Conservation (phyloP, 1,140 invertebrate species). For the Mizuhopecten yessoensis region DNA sequence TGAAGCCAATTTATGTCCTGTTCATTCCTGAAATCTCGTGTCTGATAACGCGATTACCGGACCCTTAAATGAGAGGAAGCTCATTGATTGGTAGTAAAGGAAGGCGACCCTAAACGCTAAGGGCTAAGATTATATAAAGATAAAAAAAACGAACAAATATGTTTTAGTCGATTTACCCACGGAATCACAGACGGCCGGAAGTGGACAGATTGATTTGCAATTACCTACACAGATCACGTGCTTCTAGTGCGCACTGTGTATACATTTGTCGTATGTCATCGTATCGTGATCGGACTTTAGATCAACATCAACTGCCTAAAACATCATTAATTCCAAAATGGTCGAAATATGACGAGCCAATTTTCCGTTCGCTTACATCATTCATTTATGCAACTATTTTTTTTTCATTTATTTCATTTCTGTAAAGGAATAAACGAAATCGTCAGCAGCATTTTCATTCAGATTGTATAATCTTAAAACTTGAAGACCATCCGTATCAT, state of each 20-base stretch:
- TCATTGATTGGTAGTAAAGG: constrained; percentile 34
- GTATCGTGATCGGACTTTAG: not conserved
- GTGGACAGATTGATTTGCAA: constrained; percentile 13
- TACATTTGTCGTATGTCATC: not conserved
- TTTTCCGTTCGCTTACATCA: not conserved
- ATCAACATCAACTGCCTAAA: not conserved
- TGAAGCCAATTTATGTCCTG: constrained; percentile 33
- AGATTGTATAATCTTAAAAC: too few species aligned
- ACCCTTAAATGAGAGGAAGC: constrained; percentile 32
- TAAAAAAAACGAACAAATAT: not conserved
- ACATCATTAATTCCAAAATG: not conserved
- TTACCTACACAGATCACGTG: constrained; percentile 28
- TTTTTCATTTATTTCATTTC: not conserved
- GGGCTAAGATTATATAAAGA: constrained; percentile 25
- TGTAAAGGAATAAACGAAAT: too few species aligned
- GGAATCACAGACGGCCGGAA: not conserved
- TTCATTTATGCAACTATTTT: not conserved
- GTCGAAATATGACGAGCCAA: not conserved
- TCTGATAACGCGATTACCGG: constrained; percentile 37
- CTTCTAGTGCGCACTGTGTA: not conserved
- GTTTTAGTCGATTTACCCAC: constrained; percentile 15
- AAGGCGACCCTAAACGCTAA: not conserved
- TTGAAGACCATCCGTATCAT: too few species aligned
- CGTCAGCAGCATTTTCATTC: too few species aligned
- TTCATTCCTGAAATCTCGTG: constrained; percentile 33